Evolutionary conservation across 2,113 vertebrate genomes (phyloP).

Genomic region (Xiphophorus maculatus): DNA sequence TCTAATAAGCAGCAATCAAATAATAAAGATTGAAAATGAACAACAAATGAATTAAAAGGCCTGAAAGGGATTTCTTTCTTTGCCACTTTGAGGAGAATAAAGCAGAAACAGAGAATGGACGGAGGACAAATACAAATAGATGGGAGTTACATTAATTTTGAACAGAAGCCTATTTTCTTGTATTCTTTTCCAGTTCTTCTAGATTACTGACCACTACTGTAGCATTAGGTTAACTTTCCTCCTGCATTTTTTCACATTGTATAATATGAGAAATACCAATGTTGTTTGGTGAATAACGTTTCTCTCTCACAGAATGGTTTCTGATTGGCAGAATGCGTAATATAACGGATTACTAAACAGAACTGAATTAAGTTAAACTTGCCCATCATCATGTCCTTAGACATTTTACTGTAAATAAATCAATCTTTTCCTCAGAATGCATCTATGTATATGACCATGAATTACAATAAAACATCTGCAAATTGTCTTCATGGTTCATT

Average conservation of each 20-base stretch:
- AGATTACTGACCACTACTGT: too few relatives aligned
- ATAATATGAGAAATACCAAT: conserved; percentile 8
- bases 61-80: too few relatives aligned
- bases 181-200: neutral
- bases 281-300: neutral
- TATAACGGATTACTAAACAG: neutral
- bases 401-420: conserved; percentile 1
- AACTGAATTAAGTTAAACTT: neutral
- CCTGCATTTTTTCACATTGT: too few relatives aligned
- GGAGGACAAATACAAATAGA: neutral
- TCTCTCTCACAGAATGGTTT: neutral
- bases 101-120: neutral
- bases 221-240: neutral
- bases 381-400: neutral
- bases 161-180: neutral
- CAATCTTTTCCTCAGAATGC: neutral
- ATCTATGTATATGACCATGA: neutral
- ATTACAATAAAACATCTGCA: conserved; percentile 1
- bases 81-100: neutral
- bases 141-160: neutral
- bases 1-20: conserved; percentile 3
- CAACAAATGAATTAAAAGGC: neutral
- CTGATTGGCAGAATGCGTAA: neutral
- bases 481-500: neutral
- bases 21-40: neutral